Base-by-base conservation (phyloP, 2,113 vertebrate species). In the Galeopterus variegatus region DNA sequence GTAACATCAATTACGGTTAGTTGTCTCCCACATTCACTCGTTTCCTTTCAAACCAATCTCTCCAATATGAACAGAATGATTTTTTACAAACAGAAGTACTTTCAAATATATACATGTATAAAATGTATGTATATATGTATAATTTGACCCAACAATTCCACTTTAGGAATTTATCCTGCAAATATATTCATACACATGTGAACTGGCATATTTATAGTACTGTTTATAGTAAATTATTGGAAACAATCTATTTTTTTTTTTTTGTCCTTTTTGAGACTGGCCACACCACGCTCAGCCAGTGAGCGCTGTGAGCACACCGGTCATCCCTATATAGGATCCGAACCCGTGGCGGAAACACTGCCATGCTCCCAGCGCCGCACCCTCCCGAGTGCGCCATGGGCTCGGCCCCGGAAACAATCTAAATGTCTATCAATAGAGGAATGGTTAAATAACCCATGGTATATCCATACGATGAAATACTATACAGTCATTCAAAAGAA, bases 211-310 rank as follows among this genome's bases (percentile, higher is more conserved):
- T 19, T 28, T 13, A 70, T 3, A 70, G 31, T 81, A 85, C 4
- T 88, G 3, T 77, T 80, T 87, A 90, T 6, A 89, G 65, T 90
- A 95, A 80, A 81, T 45, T 67, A 85, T 0, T 92, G 31, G 33
- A 84, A 97, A 95, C 52, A 86, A 91, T 79, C 72, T 85, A 85
- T n/a, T n/a, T n/a, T n/a, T n/a, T n/a, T n/a, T n/a, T n/a, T n/a
- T n/a, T n/a, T n/a, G n/a, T n/a, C n/a, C n/a, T n/a, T n/a, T n/a
- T n/a, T n/a, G n/a, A n/a, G n/a, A n/a, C n/a, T n/a, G n/a, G n/a
- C n/a, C n/a, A n/a, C n/a, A n/a, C n/a, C n/a, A n/a, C n/a, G n/a
- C n/a, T n/a, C n/a, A n/a, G n/a, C n/a, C n/a, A n/a, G n/a, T n/a
- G n/a, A n/a, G n/a, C n/a, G n/a, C n/a, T n/a, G n/a, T n/a, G n/a